phyloP scores from a whole-genome alignment of 1,140 invertebrate species.

The Diorhabda carinulata region DNA sequence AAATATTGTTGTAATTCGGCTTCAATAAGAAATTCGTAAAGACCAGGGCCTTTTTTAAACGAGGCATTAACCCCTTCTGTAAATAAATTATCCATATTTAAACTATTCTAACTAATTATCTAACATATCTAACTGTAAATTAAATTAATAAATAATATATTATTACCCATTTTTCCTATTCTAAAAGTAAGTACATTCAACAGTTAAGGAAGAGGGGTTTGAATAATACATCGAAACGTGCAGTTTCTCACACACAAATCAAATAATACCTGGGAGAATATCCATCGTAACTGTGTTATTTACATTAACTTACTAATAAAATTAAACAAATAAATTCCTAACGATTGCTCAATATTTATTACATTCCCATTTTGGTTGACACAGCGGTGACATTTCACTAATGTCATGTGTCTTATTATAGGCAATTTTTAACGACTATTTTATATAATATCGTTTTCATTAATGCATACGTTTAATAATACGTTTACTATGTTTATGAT shows the following conservation, averaged over 20 bases:
- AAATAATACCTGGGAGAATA: constrained; percentile 41
- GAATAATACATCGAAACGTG: constrained; percentile 8
- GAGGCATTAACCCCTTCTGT: constrained; percentile 43
- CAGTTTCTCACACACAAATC: constrained; percentile 24
- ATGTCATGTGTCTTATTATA: too few relatives aligned
- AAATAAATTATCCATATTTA: constrained; percentile 27
- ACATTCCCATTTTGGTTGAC: constrained; percentile 24
- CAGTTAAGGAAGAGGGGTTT: constrained; percentile 7
- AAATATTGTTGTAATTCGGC: constrained; percentile 89
- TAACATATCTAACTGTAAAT: neutral
- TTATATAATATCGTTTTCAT: too few relatives aligned
- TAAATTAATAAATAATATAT: neutral
- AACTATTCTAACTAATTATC: neutral
- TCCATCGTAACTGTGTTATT: constrained; percentile 38
- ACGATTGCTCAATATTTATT: constrained; percentile 29
- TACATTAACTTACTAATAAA: constrained; percentile 31
- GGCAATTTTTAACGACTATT: too few relatives aligned
- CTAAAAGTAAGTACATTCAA: constrained; percentile 28
- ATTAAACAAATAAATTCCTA: constrained; percentile 35
- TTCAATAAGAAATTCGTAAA: constrained; percentile 87
- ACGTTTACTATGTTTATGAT: too few relatives aligned
- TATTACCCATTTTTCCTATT: constrained; percentile 23
- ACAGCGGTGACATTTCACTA: neutral
- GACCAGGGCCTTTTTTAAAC: constrained; percentile 59
- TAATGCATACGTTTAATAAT: too few relatives aligned